phyloP scores from a whole-genome alignment of 2,888 invertebrate genomes.

The Limnephilus auricula region DNA sequence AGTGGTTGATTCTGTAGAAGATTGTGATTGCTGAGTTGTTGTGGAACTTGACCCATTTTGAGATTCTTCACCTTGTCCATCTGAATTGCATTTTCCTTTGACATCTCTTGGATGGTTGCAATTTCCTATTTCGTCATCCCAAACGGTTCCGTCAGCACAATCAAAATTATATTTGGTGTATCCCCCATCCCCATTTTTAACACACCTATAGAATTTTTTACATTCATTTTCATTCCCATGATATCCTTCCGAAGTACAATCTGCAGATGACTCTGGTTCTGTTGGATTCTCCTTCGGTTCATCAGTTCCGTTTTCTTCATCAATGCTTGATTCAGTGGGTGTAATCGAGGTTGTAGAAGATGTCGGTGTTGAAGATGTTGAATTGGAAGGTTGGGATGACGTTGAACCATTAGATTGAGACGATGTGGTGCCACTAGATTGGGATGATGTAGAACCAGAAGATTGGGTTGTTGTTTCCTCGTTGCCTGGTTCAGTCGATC shows the following conservation, averaged over 20 bases:
- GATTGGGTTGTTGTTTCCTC: slow-evolving; percentile 45
- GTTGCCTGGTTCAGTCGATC: slow-evolving; percentile 28
- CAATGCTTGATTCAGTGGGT: slow-evolving; percentile 22
- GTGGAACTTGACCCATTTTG: slow-evolving; percentile 45
- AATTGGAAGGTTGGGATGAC: slow-evolving; percentile 66
- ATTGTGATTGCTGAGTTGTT: slow-evolving; percentile 5
- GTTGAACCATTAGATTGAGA: slow-evolving; percentile 4
- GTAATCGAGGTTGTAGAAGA: slow-evolving; percentile 13
- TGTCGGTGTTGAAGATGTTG: slow-evolving; percentile 23
- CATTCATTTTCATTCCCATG: slow-evolving; percentile 83
- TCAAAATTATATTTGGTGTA: slow-evolving; percentile 83
- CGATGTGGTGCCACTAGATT: slow-evolving; percentile 34
- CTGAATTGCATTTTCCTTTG: slow-evolving; percentile 48
- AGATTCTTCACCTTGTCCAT: neutral
- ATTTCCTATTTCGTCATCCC: slow-evolving; percentile 76
- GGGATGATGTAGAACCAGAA: slow-evolving; percentile 59
- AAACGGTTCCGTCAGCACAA: slow-evolving; percentile 84
- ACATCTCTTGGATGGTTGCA: slow-evolving; percentile 75
- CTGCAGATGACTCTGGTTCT: slow-evolving; percentile 4
- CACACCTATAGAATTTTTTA: slow-evolving; percentile 87
- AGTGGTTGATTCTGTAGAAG: slow-evolving; percentile 59
- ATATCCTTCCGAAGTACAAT: slow-evolving; percentile 76
- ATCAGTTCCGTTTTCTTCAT: slow-evolving; percentile 71
- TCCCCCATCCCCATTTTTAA: slow-evolving; percentile 78
- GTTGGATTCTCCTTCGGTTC: slow-evolving; percentile 37